A percentile compares a stretch with the other conserved stretches of the same genome.
Conservation (phyloP, 2,797 vertebrate genomes). For the Tolypeutes matacus region DNA sequence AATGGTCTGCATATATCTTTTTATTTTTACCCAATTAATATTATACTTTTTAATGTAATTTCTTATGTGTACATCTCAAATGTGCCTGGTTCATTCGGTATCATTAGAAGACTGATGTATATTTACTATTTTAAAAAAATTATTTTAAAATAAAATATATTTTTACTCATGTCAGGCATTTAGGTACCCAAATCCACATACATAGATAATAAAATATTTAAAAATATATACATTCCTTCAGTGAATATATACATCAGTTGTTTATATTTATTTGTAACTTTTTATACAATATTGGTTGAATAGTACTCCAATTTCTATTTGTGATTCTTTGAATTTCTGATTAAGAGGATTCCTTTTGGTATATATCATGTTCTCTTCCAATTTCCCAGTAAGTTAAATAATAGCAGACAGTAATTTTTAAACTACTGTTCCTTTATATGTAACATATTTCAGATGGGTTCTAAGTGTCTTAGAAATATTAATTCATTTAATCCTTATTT, state of each 20-base stretch:
- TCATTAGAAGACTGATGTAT: not conserved
- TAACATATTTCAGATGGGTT: not conserved
- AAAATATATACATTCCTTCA: not conserved
- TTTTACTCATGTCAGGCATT: not conserved
- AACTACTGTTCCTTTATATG: not conserved
- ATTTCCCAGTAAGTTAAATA: not conserved
- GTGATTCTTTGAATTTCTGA: slow-evolving; percentile 35
- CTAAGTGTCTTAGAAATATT: not conserved
- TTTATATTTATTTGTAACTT: slow-evolving; percentile 38
- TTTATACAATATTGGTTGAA: slow-evolving; percentile 12
- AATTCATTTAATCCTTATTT: slow-evolving; percentile 20
- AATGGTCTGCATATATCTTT: not conserved
- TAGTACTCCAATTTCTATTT: slow-evolving; percentile 26
- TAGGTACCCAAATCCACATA: not conserved
- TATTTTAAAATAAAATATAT: not conserved
- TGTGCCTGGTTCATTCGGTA: not conserved
- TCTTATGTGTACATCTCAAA: not conserved
- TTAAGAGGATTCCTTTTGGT: slow-evolving; percentile 8
- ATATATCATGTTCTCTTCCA: not conserved
- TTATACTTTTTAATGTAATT: slow-evolving; percentile 13
- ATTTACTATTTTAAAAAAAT: too few species aligned
- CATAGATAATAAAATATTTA: not conserved
- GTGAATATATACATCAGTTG: not conserved
- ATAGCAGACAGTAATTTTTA: not conserved
- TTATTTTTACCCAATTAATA: slow-evolving; percentile 6